Evolutionary conservation across 1,140 invertebrate genomes (phyloP), one percentile per base, ranked within the genome.

Genomic region (Neuroterus valhalla): DNA sequence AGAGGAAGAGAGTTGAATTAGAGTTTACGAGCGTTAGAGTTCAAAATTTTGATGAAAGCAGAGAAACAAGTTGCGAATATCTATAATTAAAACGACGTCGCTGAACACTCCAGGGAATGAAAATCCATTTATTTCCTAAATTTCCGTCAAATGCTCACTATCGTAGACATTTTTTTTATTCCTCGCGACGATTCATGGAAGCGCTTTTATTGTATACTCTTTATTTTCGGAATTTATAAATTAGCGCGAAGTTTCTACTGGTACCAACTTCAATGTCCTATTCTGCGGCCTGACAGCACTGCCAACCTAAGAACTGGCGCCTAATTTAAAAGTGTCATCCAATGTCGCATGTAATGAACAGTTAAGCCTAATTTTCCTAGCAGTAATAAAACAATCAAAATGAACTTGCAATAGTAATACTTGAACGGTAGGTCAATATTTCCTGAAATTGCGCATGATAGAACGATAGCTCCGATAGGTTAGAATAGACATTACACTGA

Each of bases 401-500:
- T 19, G 19, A 50, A 50, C 17, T 50, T 19, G 17, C 48, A 21
- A 50, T 19, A 50, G n/a, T n/a, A 48, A 48, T 48, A 17, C 46
- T 48, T 48, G n/a, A 48, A 8, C 31, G 31, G 10, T 38, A 38
- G 31, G 31, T 38, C 4, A 50, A 50, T 17, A 52, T 31, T 55
- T 26, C 5, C 4, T 15, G 31, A 62, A 62, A 62, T 31, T 5
- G 26, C 55, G 11, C 26, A 38, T 62, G 31, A 23, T 62, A 31
- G 23, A 38, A 38, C 12, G 55, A 62, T 38, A 62, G 55, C 23
- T 62, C 55, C 55, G 55, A 31, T 62, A 62, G 55, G 55, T 62
- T 62, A 62, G 55, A 62, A 62, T 62, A 62, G 55, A 62, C 23
- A 31, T 62, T 62, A 62, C 55, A 62, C 8, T 62, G 55, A 62